Percentiles rank a stretch among this genome's conserved stretches.
phyloP scores from a whole-genome alignment of 2,888 invertebrate species.

The Acleris emargana region DNA sequence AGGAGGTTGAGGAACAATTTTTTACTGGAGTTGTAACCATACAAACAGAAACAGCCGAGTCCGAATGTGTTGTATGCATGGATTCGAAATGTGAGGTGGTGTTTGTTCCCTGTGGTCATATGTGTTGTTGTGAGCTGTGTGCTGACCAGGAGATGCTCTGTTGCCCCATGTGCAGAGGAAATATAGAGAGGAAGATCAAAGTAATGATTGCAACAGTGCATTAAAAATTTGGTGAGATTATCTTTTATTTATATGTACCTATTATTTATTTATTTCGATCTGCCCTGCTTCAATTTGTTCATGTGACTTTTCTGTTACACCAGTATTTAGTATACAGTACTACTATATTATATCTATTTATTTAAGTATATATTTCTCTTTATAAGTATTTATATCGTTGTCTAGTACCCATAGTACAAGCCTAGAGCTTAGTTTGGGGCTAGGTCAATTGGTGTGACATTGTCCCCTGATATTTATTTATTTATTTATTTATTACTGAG shows the following conservation, averaged over 20 bases:
- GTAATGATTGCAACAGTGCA: constrained; percentile 81
- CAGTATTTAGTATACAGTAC: too few relatives aligned
- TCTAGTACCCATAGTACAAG: too few relatives aligned
- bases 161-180: constrained; percentile 92
- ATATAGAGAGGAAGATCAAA: constrained; percentile 87
- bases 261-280: too few relatives aligned
- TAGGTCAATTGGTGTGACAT: too few relatives aligned
- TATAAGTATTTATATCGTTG: too few relatives aligned
- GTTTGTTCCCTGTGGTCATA: constrained; percentile 94
- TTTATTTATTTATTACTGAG: too few relatives aligned
- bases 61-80: constrained; percentile 94
- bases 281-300: too few relatives aligned
- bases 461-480: too few relatives aligned
- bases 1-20: constrained; percentile 51
- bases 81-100: constrained; percentile 88
- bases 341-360: too few relatives aligned
- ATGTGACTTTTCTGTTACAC: too few relatives aligned
- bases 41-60: constrained; percentile 62
- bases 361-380: too few relatives aligned
- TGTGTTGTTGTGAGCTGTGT: constrained; percentile 91
- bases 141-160: constrained; percentile 81
- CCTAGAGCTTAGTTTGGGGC: too few relatives aligned
- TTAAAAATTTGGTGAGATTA: constrained; percentile 34
- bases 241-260: neutral
- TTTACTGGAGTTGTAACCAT: constrained; percentile 63